A percentile compares a stretch with the other conserved stretches of the same genome.
Evolutionary conservation across 2,888 invertebrate species (phyloP).

Genomic region (Hedychridium roseum): DNA sequence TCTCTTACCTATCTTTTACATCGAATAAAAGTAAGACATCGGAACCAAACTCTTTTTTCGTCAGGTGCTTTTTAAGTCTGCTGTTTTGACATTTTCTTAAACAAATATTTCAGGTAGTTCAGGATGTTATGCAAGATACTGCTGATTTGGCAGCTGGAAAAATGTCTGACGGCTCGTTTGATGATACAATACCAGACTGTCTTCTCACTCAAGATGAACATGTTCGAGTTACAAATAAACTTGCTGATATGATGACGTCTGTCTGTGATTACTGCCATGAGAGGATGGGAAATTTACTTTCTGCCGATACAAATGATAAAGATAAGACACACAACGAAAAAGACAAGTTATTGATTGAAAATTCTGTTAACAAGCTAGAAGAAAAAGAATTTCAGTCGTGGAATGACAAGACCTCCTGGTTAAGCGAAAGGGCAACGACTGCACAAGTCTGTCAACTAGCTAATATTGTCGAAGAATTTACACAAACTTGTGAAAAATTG

Average conservation of each 20-base stretch:
- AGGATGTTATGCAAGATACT: slow-evolving; percentile 80
- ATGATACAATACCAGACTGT: slow-evolving; percentile 70
- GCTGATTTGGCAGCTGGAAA: slow-evolving; percentile 72
- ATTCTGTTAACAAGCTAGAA: slow-evolving; percentile 30
- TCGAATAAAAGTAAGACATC: slow-evolving; percentile 66
- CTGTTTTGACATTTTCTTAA: neutral
- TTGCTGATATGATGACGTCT: slow-evolving; percentile 80
- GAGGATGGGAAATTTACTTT: slow-evolving; percentile 86
- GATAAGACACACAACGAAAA: slow-evolving; percentile 47
- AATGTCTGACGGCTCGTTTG: slow-evolving; percentile 48
- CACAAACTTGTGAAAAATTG: slow-evolving; percentile 76
- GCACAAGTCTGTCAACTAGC: slow-evolving; percentile 81
- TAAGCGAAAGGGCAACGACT: slow-evolving; percentile 76
- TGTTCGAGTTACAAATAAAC: slow-evolving; percentile 72
- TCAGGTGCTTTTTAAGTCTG: neutral
- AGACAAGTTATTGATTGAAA: slow-evolving; percentile 26
- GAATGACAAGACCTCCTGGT: slow-evolving; percentile 65
- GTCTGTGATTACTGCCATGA: slow-evolving; percentile 94
- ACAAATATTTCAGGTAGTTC: slow-evolving; percentile 72
- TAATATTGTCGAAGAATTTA: slow-evolving; percentile 80
- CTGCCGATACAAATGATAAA: slow-evolving; percentile 65
- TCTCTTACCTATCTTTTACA: slow-evolving; percentile 67
- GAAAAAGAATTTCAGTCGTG: slow-evolving; percentile 48
- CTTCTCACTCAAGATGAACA: slow-evolving; percentile 77
- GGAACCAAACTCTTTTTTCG: neutral